These are phyloP conservation scores for Caenorhabditis virilis DNA, from an alignment of 2,888 invertebrate species.

Conservation along the genomic window DNA sequence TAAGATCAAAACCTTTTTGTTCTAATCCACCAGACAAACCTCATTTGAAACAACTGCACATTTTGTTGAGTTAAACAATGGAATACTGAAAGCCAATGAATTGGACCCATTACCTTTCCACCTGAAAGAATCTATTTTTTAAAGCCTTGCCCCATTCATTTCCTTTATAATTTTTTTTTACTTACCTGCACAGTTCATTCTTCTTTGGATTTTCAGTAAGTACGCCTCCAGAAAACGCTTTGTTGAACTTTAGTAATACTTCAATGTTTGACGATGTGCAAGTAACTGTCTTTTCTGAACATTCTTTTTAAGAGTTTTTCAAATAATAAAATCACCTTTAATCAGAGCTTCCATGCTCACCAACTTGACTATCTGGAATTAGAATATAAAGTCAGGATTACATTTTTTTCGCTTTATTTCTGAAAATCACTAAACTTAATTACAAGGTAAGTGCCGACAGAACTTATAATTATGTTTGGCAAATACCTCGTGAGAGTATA, in stretches of 20 bases:
- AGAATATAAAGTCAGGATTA: too few species aligned
- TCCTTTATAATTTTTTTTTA: constrained; percentile 11
- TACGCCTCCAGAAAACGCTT: constrained; percentile 51
- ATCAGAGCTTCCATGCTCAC: constrained; percentile 17
- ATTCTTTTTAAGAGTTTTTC: not conserved
- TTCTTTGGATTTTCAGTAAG: constrained; percentile 50
- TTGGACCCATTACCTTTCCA: constrained; percentile 52
- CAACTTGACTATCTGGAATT: too few species aligned
- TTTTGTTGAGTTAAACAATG: constrained; percentile 49
- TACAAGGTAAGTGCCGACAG: too few species aligned
- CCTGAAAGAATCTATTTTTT: constrained; percentile 23
- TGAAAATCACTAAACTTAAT: too few species aligned
- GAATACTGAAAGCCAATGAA: constrained; percentile 43
- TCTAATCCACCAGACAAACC: too few species aligned
- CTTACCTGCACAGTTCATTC: constrained; percentile 34
- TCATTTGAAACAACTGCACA: constrained; percentile 47
- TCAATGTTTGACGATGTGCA: constrained; percentile 53
- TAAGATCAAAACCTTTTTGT: too few species aligned
- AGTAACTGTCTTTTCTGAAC: constrained; percentile 44
- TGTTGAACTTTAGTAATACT: constrained; percentile 44
- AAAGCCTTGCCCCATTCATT: too few species aligned
- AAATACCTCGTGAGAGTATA: too few species aligned
- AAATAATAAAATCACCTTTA: constrained; percentile 11
- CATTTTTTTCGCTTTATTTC: too few species aligned
- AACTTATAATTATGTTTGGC: too few species aligned